Evolutionary conservation across 2,797 vertebrate species (phyloP).

Genomic region (Ctenochaetus hawaiiensis): DNA sequence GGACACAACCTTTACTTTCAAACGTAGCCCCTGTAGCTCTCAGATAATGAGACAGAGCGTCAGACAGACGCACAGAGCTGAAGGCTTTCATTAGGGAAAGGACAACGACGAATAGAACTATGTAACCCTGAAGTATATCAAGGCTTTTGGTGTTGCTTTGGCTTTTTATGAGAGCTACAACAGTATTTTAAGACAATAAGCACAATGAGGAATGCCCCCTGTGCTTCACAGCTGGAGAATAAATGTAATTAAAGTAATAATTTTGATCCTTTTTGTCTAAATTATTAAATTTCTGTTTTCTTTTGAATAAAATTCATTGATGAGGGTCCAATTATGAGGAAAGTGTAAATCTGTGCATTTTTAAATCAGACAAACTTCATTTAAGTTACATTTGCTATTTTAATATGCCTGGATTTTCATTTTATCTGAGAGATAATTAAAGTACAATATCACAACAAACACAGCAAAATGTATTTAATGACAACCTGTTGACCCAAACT

Average conservation of each 20-base stretch:
- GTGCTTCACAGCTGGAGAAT: background rate
- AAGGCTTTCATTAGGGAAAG: slow-evolving; percentile 52
- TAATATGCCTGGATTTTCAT: background rate
- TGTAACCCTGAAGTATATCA: slow-evolving; percentile 20
- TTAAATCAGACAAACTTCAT: background rate
- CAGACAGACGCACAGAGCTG: slow-evolving; percentile 51
- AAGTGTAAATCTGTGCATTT: background rate
- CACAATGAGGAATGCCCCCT: background rate
- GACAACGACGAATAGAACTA: slow-evolving; percentile 38
- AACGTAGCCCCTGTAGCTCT: slow-evolving; percentile 30
- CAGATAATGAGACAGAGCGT: slow-evolving; percentile 56
- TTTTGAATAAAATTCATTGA: background rate
- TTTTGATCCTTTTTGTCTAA: background rate
- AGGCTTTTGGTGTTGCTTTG: background rate
- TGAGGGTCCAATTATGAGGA: background rate
- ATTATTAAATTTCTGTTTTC: background rate
- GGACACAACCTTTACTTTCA: slow-evolving; percentile 71
- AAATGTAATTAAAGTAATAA: background rate
- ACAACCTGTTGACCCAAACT: background rate
- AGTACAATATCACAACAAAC: background rate
- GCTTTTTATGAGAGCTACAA: background rate
- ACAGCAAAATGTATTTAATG: background rate
- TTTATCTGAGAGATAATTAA: background rate
- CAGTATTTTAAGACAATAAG: background rate
- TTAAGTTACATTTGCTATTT: background rate